Conservation (phyloP, 1,140 invertebrate species). For the Brachionus calyciflorus region DNA sequence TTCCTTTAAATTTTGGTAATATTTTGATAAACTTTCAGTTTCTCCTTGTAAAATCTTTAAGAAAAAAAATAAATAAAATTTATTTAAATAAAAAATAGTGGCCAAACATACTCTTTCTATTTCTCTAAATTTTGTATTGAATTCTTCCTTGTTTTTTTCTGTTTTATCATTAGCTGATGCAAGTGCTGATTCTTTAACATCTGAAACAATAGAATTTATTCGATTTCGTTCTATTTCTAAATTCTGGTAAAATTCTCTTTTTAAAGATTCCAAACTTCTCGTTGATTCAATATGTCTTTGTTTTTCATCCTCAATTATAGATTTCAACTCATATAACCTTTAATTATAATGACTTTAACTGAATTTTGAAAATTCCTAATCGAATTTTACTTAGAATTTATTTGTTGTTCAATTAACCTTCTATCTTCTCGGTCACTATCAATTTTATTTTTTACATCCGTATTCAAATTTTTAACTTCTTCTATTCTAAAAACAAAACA, state of each 20-base stretch:
- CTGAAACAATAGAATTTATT: not conserved
- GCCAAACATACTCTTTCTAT: not conserved
- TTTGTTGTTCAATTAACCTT: not conserved
- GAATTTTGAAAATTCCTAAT: not conserved
- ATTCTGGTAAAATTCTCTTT: not conserved
- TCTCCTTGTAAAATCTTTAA: not conserved
- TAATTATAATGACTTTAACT: not conserved
- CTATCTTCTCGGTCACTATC: constrained; percentile 2
- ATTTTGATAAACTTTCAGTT: not conserved
- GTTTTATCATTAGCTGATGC: not conserved
- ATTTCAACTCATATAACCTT: not conserved
- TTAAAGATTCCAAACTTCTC: not conserved
- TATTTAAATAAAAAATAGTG: not conserved
- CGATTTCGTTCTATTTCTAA: not conserved
- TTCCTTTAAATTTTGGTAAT: not conserved
- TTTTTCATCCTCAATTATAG: constrained; percentile 22
- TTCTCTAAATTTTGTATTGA: not conserved
- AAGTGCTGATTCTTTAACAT: constrained; percentile 19
- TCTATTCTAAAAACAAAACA: not conserved
- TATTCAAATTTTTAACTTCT: constrained; percentile 12
- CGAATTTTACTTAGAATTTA: not conserved
- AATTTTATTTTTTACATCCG: not conserved
- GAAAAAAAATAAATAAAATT: not conserved
- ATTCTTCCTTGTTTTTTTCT: constrained; percentile 21
- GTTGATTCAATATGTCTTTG: not conserved